Evolutionary conservation across 2,113 vertebrate species (phyloP).

Genomic region (Marmota flaviventris): DNA sequence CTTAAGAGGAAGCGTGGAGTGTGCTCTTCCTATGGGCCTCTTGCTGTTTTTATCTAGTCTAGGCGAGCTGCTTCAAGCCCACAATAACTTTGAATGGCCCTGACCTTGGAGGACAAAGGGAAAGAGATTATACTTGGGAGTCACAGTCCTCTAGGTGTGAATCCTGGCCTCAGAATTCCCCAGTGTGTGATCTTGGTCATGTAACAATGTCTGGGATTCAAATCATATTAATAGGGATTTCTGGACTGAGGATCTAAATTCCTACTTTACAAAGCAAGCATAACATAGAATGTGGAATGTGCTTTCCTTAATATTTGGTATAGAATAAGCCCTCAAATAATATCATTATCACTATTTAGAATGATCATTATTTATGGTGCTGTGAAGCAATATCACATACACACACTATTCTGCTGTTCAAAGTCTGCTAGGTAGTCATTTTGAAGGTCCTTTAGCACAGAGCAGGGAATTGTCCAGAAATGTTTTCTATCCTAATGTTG

Average conservation of each 20-base stretch:
- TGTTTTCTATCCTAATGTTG: not conserved
- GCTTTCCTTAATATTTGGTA: not conserved
- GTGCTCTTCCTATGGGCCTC: not conserved
- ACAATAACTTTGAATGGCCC: not conserved
- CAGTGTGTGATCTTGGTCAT: not conserved
- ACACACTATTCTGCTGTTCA: not conserved
- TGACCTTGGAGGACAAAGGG: not conserved
- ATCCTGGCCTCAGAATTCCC: not conserved
- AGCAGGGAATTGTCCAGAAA: not conserved
- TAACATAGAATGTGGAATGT: not conserved
- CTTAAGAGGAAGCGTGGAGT: not conserved
- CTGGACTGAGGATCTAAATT: not conserved
- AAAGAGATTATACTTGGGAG: not conserved
- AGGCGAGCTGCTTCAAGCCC: not conserved
- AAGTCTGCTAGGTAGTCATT: not conserved
- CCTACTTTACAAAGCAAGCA: not conserved
- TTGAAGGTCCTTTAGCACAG: not conserved
- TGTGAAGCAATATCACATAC: not conserved
- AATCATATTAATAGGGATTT: not conserved
- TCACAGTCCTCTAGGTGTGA: not conserved
- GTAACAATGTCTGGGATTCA: not conserved
- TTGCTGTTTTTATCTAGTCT: not conserved
- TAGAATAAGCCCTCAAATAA: not conserved
- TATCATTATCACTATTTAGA: not conserved
- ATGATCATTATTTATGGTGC: not conserved